Evolutionary conservation across 1,140 invertebrate genomes (phyloP), one percentile per base, ranked within the genome.

Genomic region (Zaprionus davidi): DNA sequence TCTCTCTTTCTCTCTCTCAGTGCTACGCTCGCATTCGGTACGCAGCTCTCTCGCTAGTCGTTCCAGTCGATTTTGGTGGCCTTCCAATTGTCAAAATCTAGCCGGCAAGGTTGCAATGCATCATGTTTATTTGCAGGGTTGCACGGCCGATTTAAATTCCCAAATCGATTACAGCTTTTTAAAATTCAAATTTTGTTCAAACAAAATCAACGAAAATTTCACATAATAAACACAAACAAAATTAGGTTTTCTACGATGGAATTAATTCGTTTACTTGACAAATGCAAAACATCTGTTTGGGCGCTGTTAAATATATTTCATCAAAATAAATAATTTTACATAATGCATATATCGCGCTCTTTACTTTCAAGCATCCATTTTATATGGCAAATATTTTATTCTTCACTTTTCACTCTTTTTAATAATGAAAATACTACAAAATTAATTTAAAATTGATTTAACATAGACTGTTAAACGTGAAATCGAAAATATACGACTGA

Each of bases 41-140:
- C 34, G 22, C 53, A 15, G 22, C 26, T 46, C 64, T 36, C 55
- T 46, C 65, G 6, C 1, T 31, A 28, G 28, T 15, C 17, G 7
- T 67, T 58, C 65, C 65, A 58, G 20, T 67, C n/a, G 46, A 9
- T 51, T 51, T 51, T 67, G 24, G 31, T 41, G 9, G 20, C 22
- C 13, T 77, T 73, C 75, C 75, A 77, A 74, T 73, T 77, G 75
- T 77, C 75, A 73, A 68, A 76, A 64, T 49, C 24, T 56, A 57
- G 75, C 75, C 75, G 75, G 71, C 75, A 77, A 12, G 71, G 63
- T 68, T 73, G 75, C 64, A 63, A 12, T 1, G 34, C 24, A 56
- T 17, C 20, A 41, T 41, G 38, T 41, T 38, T 53, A 26, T 41
- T 20, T 17, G 3, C 53, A 76, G 44, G 1, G 73, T 3, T 75